A percentile compares a stretch with the other conserved stretches of the same genome.
phyloP scores from a whole-genome alignment of 2,113 vertebrate genomes.

The Syngnathus scovelli region DNA sequence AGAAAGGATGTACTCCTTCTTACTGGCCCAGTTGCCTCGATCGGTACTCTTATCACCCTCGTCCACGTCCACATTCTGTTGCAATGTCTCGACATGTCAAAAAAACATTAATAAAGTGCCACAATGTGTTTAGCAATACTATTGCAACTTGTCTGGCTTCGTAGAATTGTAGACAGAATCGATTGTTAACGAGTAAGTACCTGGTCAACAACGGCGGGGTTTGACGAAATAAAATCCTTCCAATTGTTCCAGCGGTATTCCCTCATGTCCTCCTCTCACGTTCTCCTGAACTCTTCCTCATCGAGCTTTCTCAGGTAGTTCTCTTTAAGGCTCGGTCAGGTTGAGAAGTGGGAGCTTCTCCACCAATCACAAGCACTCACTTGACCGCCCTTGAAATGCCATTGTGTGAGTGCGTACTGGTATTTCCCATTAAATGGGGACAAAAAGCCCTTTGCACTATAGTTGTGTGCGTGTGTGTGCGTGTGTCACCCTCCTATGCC shows the following conservation, averaged over 20 bases:
- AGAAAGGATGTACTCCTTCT: constrained; percentile 82
- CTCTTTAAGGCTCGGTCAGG: constrained; percentile 35
- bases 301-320: constrained; percentile 13
- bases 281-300: background rate
- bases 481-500: background rate
- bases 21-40: constrained; percentile 83
- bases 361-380: constrained; percentile 38
- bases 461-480: too few species aligned
- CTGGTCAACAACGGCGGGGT: constrained; percentile 43
- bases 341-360: constrained; percentile 18
- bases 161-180: background rate
- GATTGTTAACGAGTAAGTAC: constrained; percentile 32
- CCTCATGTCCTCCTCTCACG: constrained; percentile 48
- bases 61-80: constrained; percentile 36
- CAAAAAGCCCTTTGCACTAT: background rate
- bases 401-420: constrained; percentile 4
- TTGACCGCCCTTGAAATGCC: constrained; percentile 10
- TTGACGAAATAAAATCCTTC: constrained; percentile 50
- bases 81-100: constrained; percentile 2
- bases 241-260: constrained; percentile 50
- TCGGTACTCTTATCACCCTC: constrained; percentile 65
- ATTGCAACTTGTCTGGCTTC: background rate
- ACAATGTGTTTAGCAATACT: background rate
- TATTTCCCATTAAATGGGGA: background rate
- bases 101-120: background rate